A percentile compares a stretch with the other conserved stretches of the same genome.
These are phyloP conservation scores for Hemichromis elongatus DNA, from an alignment of 2,113 vertebrate genomes.

Conservation along the genomic window DNA sequence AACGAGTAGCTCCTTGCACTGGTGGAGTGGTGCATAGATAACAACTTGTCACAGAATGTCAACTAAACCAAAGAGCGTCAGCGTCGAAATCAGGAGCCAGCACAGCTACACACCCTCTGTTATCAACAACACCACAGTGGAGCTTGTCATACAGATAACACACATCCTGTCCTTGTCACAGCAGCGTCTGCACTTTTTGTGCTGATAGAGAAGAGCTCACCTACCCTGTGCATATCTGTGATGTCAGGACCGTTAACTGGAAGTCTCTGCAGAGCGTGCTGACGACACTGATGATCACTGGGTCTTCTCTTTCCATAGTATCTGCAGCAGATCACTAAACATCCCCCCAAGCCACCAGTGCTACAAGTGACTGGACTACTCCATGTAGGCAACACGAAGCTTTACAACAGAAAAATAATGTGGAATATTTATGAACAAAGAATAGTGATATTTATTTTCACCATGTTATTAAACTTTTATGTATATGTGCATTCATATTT, in stretches of 20 bases:
- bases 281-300: background rate
- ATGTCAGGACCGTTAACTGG: background rate
- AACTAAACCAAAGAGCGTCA: background rate
- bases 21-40: background rate
- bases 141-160: background rate
- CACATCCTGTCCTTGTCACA: background rate
- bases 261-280: background rate
- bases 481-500: background rate
- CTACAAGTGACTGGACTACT: background rate
- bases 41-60: background rate
- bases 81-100: background rate
- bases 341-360: background rate
- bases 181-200: background rate
- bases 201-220: background rate
- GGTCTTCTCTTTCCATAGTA: background rate
- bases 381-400: background rate
- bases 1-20: background rate
- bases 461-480: background rate
- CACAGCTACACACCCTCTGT: background rate
- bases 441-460: no score
- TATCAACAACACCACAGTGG: background rate
- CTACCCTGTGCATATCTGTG: background rate
- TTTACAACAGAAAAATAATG: accelerated
- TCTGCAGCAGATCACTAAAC: background rate
- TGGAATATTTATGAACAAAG: background rate